Percentiles rank a stretch among this genome's conserved stretches.
phyloP scores from a whole-genome alignment of 2,113 vertebrate species.

The Lynx canadensis region DNA sequence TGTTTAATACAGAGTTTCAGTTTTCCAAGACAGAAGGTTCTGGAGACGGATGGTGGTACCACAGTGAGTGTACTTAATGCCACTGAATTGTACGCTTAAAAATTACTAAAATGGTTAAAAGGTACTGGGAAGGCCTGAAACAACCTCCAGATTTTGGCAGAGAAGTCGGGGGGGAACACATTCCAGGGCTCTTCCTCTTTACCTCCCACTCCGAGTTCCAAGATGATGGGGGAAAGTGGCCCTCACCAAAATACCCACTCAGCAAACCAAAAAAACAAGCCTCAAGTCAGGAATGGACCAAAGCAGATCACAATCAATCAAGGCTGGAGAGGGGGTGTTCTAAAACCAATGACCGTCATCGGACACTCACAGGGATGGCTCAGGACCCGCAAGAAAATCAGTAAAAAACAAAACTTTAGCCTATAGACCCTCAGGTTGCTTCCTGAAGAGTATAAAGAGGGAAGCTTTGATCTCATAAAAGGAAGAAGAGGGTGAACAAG shows the following conservation, averaged over 20 bases:
- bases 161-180: fast-evolving
- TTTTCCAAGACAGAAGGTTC: not conserved
- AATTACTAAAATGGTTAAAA: not conserved
- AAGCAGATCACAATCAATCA: not conserved
- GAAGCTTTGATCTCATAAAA: not conserved
- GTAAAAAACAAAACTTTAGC: not conserved
- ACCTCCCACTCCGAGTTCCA: not conserved
- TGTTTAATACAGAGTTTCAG: not conserved
- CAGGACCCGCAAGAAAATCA: not conserved
- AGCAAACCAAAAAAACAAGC: not conserved
- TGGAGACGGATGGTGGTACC: not conserved
- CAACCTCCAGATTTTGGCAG: no score
- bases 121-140: not conserved
- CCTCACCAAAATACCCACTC: no score
- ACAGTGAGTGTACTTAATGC: not conserved
- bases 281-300: not conserved
- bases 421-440: not conserved
- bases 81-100: not conserved
- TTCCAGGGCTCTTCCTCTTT: not conserved
- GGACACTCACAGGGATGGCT: not conserved
- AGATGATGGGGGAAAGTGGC: not conserved
- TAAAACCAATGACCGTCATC: not conserved
- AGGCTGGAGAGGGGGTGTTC: not conserved
- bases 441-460: not conserved
- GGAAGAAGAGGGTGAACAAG: not conserved